Evolutionary conservation across 2,888 invertebrate species (phyloP).

Genomic region (Urechis unicinctus): DNA sequence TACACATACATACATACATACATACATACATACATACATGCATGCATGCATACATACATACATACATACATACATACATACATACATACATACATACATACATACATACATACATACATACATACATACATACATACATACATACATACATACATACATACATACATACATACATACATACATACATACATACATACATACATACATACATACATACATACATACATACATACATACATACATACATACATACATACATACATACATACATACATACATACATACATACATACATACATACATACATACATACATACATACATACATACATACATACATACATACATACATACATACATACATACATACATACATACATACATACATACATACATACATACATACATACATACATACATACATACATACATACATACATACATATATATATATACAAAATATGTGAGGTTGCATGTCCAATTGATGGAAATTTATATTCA

Average conservation of each 20-base stretch:
- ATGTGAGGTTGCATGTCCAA: too few species aligned
- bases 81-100: conserved; percentile 11
- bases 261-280: conserved; percentile 14
- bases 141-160: neutral
- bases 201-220: too few species aligned
- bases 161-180: neutral
- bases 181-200: conserved; percentile 1
- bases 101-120: conserved; percentile 11
- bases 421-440: conserved; percentile 3
- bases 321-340: conserved; percentile 2
- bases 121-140: conserved; percentile 4
- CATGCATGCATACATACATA: conserved; percentile 11
- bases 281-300: conserved; percentile 10
- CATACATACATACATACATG: conserved; percentile 1
- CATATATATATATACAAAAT: conserved; percentile 2
- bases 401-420: conserved; percentile 3
- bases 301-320: conserved; percentile 9
- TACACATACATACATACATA: conserved; percentile 4
- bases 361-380: conserved; percentile 4
- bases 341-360: conserved; percentile 3
- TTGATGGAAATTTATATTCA: too few species aligned
- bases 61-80: conserved; percentile 15
- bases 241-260: conserved; percentile 13
- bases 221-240: conserved; percentile 6
- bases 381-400: conserved; percentile 2